phyloP scores from a whole-genome alignment of 2,888 invertebrate genomes.

The Melanostoma mellinum region DNA sequence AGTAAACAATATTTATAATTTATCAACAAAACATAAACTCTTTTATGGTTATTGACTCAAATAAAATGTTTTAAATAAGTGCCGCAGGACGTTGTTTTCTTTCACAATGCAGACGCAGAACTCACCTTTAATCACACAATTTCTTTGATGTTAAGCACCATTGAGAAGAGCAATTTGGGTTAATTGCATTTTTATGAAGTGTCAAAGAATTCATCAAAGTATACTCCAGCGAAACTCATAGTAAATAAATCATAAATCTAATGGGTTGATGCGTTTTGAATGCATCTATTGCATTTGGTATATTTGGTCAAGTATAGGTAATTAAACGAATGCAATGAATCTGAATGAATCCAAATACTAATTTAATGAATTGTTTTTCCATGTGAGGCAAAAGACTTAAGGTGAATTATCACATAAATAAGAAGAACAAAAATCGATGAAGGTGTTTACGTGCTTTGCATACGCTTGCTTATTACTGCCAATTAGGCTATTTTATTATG shows the following conservation, averaged over 20 bases:
- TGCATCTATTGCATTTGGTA: constrained; percentile 24
- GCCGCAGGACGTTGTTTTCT: constrained; percentile 28
- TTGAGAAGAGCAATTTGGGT: constrained; percentile 42
- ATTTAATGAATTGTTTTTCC: constrained; percentile 19
- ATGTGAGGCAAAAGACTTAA: constrained; percentile 36
- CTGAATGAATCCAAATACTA: constrained; percentile 50
- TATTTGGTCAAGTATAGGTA: background rate
- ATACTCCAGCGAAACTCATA: no score
- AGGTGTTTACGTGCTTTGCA: constrained; percentile 44
- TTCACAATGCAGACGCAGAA: constrained; percentile 10
- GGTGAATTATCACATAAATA: constrained; percentile 34
- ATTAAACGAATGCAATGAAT: constrained; percentile 22
- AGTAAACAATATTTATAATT: constrained; percentile 50
- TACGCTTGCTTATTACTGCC: constrained; percentile 34
- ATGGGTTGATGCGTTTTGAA: constrained; percentile 28
- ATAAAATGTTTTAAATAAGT: constrained; percentile 6
- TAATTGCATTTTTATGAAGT: constrained; percentile 69
- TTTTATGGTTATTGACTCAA: constrained; percentile 49
- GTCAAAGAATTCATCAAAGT: constrained; percentile 65
- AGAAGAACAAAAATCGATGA: constrained; percentile 54
- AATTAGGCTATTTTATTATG: constrained; percentile 17
- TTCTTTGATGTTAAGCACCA: constrained; percentile 50
- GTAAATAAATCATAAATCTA: constrained; percentile 31
- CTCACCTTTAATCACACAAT: background rate
- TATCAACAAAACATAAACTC: constrained; percentile 47